Evolutionary conservation across 2,797 vertebrate species (phyloP), one percentile per base, ranked within the genome.

Genomic region (Ficedula albicollis): DNA sequence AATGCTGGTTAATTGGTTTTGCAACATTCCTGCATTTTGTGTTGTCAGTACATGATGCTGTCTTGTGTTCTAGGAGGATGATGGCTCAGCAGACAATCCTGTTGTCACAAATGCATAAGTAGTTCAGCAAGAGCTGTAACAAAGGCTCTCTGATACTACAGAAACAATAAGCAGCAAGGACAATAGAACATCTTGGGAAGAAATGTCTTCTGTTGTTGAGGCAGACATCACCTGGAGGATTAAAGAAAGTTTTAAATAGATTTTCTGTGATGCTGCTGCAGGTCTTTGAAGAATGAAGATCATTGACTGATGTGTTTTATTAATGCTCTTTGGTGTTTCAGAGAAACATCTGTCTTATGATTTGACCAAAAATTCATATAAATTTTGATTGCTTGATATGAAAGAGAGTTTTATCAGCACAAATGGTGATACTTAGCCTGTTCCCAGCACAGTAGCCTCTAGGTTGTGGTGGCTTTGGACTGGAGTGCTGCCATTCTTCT

Each of bases 81-180:
- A 52, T 76, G 69, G n/a, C 52, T 91, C 82, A 54, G 73, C 89
- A 92, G 84, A 91, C 82, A 75, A 32, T 78, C 43, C 46, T 52
- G 1, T 63, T 91, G 79, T 96, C 82, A 89, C 72, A 93, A 62
- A 87, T 34, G 46, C 48, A 59, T 74, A 75, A 94, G 49, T 93
- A 91, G 91, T 66, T 93, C 92, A 84, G 66, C 79, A 91, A 96
- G 89, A 87, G 96, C 17, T 52, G n/a, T 54, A 88, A 92, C 82
- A 91, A 93, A 95, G 69, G 59, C 72, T 51, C 51, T 81, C 43
- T 89, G 72, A 48, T 84, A 25, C 80, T 67, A 41, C 79, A 75
- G 76, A 86, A 94, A 78, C 51, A 81, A 69, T 91, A 73, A 96
- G 69, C 79, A 73, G 17, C 79, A 93, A 91, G 69, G 85, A 84